These are phyloP conservation scores for Elaphurus davidianus DNA, from an alignment of 2,113 vertebrate genomes.

Conservation along the genomic window DNA sequence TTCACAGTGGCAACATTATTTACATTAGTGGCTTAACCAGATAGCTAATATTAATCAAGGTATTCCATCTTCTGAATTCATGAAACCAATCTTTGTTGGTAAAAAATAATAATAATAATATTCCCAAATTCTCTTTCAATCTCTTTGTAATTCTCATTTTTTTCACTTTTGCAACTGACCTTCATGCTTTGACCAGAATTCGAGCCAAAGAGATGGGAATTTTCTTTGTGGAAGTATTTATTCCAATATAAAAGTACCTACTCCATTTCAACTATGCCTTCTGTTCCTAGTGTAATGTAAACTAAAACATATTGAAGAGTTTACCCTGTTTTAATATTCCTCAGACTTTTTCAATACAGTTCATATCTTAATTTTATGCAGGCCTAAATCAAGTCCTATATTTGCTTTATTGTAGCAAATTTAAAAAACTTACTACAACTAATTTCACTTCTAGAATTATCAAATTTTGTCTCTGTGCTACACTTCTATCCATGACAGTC, in stretches of 20 bases:
- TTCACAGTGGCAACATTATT: not conserved
- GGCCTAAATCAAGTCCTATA: rapidly evolving
- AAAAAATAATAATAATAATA: not conserved
- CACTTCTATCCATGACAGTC: not conserved
- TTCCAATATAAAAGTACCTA: not conserved
- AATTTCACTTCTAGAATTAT: not conserved
- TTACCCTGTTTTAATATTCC: not conserved
- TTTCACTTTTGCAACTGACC: not conserved
- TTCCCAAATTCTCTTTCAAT: not conserved
- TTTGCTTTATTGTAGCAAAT: not conserved
- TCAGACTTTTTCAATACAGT: not conserved
- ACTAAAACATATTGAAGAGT: not conserved
- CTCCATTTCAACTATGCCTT: not conserved
- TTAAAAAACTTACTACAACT: not conserved
- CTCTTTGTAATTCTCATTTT: not conserved
- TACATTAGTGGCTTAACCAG: not conserved
- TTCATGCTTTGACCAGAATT: not conserved
- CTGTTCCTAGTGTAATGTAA: not conserved
- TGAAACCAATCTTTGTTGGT: not conserved
- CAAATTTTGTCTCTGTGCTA: not conserved
- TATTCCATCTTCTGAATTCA: not conserved
- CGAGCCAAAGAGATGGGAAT: not conserved
- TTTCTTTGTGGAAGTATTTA: not conserved
- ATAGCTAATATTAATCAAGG: not conserved
- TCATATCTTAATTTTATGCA: not conserved